Evolutionary conservation across 2,888 invertebrate species (phyloP).

Genomic region (Melanostoma mellinum): DNA sequence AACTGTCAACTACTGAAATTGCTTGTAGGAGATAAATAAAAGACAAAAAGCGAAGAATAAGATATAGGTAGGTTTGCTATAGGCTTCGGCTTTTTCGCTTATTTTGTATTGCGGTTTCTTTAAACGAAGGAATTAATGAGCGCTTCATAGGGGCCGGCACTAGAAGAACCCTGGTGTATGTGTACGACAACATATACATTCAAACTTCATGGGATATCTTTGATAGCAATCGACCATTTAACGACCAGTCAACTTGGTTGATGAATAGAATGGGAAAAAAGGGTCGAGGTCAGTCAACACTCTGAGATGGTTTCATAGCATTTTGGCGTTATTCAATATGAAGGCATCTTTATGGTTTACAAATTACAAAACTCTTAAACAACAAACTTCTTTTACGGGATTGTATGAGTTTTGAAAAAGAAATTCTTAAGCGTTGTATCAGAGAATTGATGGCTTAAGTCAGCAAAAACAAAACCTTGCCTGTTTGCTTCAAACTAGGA

Average conservation of each 20-base stretch:
- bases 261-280: slow-evolving; percentile 34
- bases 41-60: slow-evolving; percentile 15
- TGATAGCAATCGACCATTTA: slow-evolving; percentile 53
- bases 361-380: too few species aligned
- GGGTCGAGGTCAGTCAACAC: slow-evolving; percentile 50
- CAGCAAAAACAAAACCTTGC: too few species aligned
- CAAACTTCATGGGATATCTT: slow-evolving; percentile 33
- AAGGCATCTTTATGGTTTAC: background rate
- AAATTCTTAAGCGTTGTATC: too few species aligned
- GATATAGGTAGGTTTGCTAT: background rate
- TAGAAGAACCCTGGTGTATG: background rate
- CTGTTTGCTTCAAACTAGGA: too few species aligned
- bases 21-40: slow-evolving; percentile 33
- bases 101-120: slow-evolving; percentile 26
- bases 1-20: slow-evolving; percentile 58
- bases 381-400: too few species aligned
- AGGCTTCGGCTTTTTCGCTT: too few species aligned
- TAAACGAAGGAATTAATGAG: slow-evolving; percentile 19
- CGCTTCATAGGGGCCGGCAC: slow-evolving; percentile 24
- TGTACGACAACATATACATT: background rate
- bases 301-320: background rate
- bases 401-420: too few species aligned
- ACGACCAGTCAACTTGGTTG: slow-evolving; percentile 41
- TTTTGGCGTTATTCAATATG: background rate
- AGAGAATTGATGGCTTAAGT: too few species aligned